These are phyloP conservation scores for Halictus rubicundus DNA, from an alignment of 1,140 invertebrate genomes.

Conservation along the genomic window DNA sequence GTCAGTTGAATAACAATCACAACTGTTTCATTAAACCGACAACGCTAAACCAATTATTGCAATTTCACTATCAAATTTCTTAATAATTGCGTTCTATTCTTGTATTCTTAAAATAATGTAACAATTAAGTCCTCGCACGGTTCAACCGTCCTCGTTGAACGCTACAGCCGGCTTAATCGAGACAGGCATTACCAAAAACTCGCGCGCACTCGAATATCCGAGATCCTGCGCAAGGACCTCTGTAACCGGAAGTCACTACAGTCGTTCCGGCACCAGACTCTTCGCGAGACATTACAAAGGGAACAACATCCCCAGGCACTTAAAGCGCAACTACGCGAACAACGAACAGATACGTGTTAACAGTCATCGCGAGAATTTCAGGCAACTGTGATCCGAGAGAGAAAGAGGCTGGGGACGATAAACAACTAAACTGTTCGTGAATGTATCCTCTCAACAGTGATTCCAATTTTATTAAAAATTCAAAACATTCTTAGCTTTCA, in stretches of 20 bases:
- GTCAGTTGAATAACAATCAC: too few relatives aligned
- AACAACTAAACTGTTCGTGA: background rate
- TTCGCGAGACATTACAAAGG: background rate
- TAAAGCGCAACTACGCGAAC: background rate
- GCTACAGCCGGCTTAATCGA: background rate
- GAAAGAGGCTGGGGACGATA: background rate
- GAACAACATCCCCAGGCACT: background rate
- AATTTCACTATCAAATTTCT: too few relatives aligned
- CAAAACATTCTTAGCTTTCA: too few relatives aligned
- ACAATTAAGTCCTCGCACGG: too few relatives aligned
- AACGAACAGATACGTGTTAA: constrained; percentile 11
- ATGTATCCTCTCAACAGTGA: too few relatives aligned
- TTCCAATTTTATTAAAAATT: too few relatives aligned
- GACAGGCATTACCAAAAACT: background rate
- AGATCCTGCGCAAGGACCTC: background rate
- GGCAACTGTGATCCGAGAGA: too few relatives aligned
- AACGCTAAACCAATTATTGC: too few relatives aligned
- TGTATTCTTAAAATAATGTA: too few relatives aligned
- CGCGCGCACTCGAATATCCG: background rate
- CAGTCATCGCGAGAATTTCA: background rate
- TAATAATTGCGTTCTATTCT: too few relatives aligned
- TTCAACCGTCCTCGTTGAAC: too few relatives aligned
- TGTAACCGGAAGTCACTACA: background rate
- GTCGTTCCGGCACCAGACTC: background rate
- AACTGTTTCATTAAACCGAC: too few relatives aligned